Conservation (phyloP, 2,797 vertebrate species). For the Brotula barbata region DNA sequence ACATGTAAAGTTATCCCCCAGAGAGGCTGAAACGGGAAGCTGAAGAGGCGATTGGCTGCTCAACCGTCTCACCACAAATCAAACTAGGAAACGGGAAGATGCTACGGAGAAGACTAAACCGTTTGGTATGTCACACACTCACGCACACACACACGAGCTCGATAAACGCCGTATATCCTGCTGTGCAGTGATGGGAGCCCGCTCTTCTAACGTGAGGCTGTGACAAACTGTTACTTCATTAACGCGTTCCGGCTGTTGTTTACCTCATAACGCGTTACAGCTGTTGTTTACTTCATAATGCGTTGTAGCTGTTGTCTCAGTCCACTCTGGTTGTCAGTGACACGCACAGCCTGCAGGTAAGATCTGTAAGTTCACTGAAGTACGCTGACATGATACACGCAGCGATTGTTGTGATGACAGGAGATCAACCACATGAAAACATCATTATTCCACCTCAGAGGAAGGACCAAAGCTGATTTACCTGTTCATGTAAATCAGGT, state of each 20-base stretch:
- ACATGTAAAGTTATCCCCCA: conserved; percentile 77
- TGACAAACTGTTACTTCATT: conserved; percentile 34
- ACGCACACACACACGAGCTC: background rate
- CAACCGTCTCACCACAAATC: conserved; percentile 50
- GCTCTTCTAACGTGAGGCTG: background rate
- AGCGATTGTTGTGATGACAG: too few species aligned
- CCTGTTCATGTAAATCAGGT: too few species aligned
- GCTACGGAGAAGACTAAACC: conserved; percentile 79
- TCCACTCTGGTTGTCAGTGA: background rate
- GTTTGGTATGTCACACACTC: conserved; percentile 73
- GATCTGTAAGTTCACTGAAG: conserved; percentile 13
- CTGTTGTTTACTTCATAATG: too few species aligned
- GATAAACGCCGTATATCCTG: too few species aligned
- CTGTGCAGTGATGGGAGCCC: too few species aligned
- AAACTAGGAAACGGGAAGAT: conserved; percentile 68
- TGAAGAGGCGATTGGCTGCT: conserved; percentile 60
- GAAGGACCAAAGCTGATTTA: too few species aligned
- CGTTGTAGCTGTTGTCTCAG: conserved; percentile 28
- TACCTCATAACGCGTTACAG: too few species aligned
- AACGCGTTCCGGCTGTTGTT: too few species aligned
- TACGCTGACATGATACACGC: too few species aligned
- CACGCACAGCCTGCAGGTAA: conserved; percentile 23
- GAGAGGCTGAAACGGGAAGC: conserved; percentile 53
- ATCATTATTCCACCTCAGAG: too few species aligned
- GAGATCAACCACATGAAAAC: too few species aligned